Evolutionary conservation across 2,888 invertebrate genomes (phyloP), one percentile per base, ranked within the genome.

Genomic region (Malthinus seriepunctatus): DNA sequence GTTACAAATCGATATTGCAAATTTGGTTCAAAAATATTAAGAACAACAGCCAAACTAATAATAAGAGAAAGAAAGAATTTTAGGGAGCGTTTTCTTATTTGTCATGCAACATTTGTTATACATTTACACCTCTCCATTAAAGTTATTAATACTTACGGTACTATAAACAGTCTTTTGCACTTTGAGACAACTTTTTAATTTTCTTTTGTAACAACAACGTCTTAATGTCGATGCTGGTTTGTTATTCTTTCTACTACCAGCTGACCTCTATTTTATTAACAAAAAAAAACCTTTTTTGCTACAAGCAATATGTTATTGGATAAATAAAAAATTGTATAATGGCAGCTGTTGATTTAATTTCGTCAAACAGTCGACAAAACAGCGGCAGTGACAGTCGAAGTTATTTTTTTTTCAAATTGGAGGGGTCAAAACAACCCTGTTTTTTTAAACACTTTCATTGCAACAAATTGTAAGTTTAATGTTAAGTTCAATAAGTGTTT

Each of bases 81-180:
- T 59, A 59, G 59, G 59, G 59, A 59, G 59, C 59, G 59, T 59
- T 59, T 58, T 51, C 59, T 54, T 15, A 50, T 59, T 54, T 54
- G 53, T 53, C 53, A 53, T 44, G 49, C 58, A 53, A 52, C 57
- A 57, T 57, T 57, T 56, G 51, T 51, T 47, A 51, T 57, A 37
- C 51, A 46, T 55, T 39, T 51, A 49, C 53, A 42, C 53, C 23
- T 23, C 23, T 23, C 23, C 32, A n/a, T n/a, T n/a, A n/a, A n/a
- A n/a, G 23, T 23, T 2, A 5, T 23, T 23, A 23, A 3, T 23
- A 23, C 23, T 23, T 23, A 23, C 49, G 52, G 49, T 44, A 42
- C 31, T 48, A 38, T 42, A 15, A 42, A 42, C 10, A 42, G 15
- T 42, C 15, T 42, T 42, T 23, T 42, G 39, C 39, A 42, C 39